These are phyloP conservation scores for Microcebus murinus DNA, from an alignment of 2,113 vertebrate genomes.

Conservation along the genomic window DNA sequence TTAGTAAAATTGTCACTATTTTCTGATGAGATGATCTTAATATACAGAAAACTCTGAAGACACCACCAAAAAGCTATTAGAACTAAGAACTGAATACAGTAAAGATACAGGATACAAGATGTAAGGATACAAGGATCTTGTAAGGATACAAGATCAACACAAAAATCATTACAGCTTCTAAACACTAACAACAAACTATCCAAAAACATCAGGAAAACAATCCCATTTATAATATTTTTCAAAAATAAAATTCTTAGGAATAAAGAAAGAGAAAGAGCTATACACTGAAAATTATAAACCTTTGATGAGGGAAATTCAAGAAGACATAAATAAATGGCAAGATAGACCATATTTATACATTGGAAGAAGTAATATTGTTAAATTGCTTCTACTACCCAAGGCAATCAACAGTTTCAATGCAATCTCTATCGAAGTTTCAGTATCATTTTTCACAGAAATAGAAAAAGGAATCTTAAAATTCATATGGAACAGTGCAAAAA, in stretches of 20 bases:
- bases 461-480: neutral
- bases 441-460: neutral
- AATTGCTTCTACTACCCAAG: neutral
- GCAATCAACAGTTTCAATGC: neutral
- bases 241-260: neutral
- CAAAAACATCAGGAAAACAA: neutral
- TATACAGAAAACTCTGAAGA: neutral
- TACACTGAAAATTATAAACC: neutral
- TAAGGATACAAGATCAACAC: neutral
- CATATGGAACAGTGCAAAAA: neutral
- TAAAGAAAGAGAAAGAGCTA: neutral
- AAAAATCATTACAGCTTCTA: neutral
- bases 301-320: neutral
- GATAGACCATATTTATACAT: neutral
- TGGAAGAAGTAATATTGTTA: neutral
- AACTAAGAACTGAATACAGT: neutral
- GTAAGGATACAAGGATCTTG: too few relatives aligned
- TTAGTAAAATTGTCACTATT: neutral
- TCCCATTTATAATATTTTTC: neutral
- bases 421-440: neutral
- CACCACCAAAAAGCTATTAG: neutral
- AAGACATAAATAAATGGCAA: neutral
- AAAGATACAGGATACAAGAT: neutral
- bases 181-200: neutral
- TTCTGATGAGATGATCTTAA: neutral